Evolutionary conservation across 2,797 vertebrate species (phyloP).

Genomic region (Gobio occitaniae): DNA sequence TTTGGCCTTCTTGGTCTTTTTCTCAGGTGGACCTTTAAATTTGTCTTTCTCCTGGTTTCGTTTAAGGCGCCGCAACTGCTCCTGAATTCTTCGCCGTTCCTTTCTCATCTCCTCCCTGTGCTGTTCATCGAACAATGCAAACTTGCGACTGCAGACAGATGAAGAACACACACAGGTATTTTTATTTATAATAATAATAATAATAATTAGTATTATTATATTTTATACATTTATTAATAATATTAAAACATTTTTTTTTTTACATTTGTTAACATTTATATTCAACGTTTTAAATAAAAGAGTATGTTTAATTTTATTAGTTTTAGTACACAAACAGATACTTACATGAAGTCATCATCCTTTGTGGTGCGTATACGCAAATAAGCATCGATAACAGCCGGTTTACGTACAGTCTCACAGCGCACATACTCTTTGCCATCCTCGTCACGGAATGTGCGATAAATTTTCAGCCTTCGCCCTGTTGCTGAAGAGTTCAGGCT

Average conservation of each 20-base stretch:
- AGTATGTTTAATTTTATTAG: not conserved
- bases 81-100: conserved; percentile 94
- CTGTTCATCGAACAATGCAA: conserved; percentile 96
- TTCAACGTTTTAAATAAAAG: not conserved
- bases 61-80: conserved; percentile 93
- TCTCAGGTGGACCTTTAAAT: conserved; percentile 95
- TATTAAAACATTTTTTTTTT: accelerated
- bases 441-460: conserved; percentile 95
- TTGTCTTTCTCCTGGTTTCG: conserved; percentile 98
- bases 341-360: conserved; percentile 98
- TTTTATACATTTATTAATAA: not conserved
- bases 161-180: not conserved
- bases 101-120: conserved; percentile 98
- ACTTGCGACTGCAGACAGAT: conserved; percentile 85
- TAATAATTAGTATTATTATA: no score
- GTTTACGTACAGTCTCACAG: conserved; percentile 95
- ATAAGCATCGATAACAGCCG: conserved; percentile 95
- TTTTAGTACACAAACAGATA: conserved; percentile 22
- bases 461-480: conserved; percentile 94
- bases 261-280: not conserved
- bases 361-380: conserved; percentile 94
- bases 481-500: conserved; percentile 97
- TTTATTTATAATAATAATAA: not conserved
- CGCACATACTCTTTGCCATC: conserved; percentile 98
- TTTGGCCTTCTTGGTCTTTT: conserved; percentile 97